These are phyloP conservation scores for Paguma larvata DNA, from an alignment of 2,797 vertebrate genomes.

Conservation along the genomic window DNA sequence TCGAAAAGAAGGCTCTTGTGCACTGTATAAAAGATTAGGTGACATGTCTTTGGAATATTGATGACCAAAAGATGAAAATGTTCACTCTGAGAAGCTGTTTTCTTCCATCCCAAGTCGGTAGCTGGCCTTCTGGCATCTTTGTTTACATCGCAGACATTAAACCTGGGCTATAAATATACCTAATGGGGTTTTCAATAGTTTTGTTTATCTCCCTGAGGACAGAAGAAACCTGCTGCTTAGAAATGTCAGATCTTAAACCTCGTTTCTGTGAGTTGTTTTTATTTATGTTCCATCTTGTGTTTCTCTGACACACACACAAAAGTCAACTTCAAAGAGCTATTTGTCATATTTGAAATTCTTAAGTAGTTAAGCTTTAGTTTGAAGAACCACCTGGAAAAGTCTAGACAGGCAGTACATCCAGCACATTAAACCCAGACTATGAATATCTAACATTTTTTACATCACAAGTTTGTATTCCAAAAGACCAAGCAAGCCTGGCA, in stretches of 20 bases:
- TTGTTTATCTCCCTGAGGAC: slow-evolving; percentile 86
- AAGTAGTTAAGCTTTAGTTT: slow-evolving; percentile 82
- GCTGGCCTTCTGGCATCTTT: slow-evolving; percentile 69
- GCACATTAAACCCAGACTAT: slow-evolving; percentile 63
- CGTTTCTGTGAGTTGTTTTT: slow-evolving; percentile 85
- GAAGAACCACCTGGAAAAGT: slow-evolving; percentile 77
- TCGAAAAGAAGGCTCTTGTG: slow-evolving; percentile 71
- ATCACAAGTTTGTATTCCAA: slow-evolving; percentile 20
- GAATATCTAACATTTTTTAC: slow-evolving; percentile 67
- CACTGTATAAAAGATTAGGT: slow-evolving; percentile 74
- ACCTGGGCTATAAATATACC: slow-evolving; percentile 84
- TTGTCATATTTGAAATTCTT: slow-evolving; percentile 81
- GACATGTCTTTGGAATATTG: slow-evolving; percentile 72
- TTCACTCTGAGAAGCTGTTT: slow-evolving; percentile 75
- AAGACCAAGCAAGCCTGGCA: slow-evolving; percentile 53
- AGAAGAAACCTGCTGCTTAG: slow-evolving; percentile 85
- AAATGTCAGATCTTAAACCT: slow-evolving; percentile 88
- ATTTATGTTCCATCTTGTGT: slow-evolving; percentile 85
- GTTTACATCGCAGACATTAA: slow-evolving; percentile 83
- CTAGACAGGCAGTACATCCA: background rate
- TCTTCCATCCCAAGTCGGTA: slow-evolving; percentile 70
- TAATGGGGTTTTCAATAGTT: slow-evolving; percentile 87
- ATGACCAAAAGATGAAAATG: slow-evolving; percentile 73
- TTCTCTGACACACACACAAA: slow-evolving; percentile 85
- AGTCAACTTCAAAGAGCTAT: slow-evolving; percentile 87